Conservation (phyloP, 2,888 invertebrate genomes). For the Pyralis farinalis region DNA sequence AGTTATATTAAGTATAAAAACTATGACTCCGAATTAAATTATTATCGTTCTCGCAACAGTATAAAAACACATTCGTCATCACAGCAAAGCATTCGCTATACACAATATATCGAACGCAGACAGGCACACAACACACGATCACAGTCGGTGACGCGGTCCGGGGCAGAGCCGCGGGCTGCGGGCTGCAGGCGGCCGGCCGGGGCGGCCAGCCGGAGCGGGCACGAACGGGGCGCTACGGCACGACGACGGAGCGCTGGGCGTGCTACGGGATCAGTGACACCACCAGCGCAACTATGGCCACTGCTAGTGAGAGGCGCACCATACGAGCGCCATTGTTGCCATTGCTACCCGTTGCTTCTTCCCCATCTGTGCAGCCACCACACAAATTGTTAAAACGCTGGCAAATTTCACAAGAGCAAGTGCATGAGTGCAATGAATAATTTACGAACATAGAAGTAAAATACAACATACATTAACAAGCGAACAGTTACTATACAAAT, state of each 20-base stretch:
- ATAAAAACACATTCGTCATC: slow-evolving; percentile 68
- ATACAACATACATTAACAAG: slow-evolving; percentile 21
- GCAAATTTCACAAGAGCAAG: neutral
- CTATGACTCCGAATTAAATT: slow-evolving; percentile 79
- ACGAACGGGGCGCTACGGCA: slow-evolving; percentile 3
- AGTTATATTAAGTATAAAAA: slow-evolving; percentile 80
- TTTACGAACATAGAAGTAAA: slow-evolving; percentile 16
- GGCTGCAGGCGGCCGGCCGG: slow-evolving; percentile 12
- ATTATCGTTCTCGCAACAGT: slow-evolving; percentile 71
- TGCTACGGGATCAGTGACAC: slow-evolving; percentile 19
- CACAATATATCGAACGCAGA: slow-evolving; percentile 64
- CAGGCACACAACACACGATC: slow-evolving; percentile 63
- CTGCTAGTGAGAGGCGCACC: neutral
- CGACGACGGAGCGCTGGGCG: neutral
- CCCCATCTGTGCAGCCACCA: slow-evolving; percentile 24
- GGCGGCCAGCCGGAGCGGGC: slow-evolving; percentile 2
- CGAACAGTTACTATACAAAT: slow-evolving; percentile 12
- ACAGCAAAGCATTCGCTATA: slow-evolving; percentile 68
- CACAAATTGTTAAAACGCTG: neutral
- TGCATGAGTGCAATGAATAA: slow-evolving; percentile 5
- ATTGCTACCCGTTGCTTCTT: slow-evolving; percentile 2
- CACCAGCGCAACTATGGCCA: slow-evolving; percentile 25
- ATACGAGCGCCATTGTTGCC: slow-evolving; percentile 1
- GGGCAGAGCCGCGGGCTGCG: slow-evolving; percentile 15
- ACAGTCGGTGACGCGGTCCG: slow-evolving; percentile 67